Evolutionary conservation across 2,888 invertebrate genomes (phyloP), one percentile per base, ranked within the genome.

Genomic region (Sepiola atlantica): DNA sequence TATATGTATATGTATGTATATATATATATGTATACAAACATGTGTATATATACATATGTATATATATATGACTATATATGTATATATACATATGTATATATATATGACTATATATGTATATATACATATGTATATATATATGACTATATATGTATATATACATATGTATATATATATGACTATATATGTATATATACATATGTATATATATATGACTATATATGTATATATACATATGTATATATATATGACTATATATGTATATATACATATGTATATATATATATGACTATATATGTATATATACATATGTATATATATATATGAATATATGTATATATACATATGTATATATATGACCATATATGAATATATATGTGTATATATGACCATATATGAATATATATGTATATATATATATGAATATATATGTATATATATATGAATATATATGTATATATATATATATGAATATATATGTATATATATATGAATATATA

Each of bases 21-120:
- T 77, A 77, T 77, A 24, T 77, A 77, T 77, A 77, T 77, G 24
- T 77, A 77, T 77, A 77, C 24, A 77, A 21, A 77, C 24, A 77
- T 77, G 77, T 77, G 77, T 77, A 77, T 77, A 77, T 77, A 77
- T 77, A 77, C 24, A 77, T 77, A 77, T 77, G 24, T 77, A 77
- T 77, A 77, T 77, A 77, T 77, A 77, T 77, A 77, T 77, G 24
- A 21, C 18, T 77, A 77, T 77, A 77, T 77, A 77, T 77, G 24
- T 77, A 77, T 77, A 77, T 77, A 77, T 77, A 77, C 24, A 77
- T 77, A 77, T 77, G 24, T 77, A 77, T 77, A 77, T 77, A 77
- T 77, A 77, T 77, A 77, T 77, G 77, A 21, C 20, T 77, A 24
- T 77, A 77, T 77, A 24, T 77, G 24, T 77, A 77, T 77, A 77